Evolutionary conservation across 2,113 vertebrate species (phyloP), one percentile per base, ranked within the genome.

Genomic region (Nanorana parkeri): DNA sequence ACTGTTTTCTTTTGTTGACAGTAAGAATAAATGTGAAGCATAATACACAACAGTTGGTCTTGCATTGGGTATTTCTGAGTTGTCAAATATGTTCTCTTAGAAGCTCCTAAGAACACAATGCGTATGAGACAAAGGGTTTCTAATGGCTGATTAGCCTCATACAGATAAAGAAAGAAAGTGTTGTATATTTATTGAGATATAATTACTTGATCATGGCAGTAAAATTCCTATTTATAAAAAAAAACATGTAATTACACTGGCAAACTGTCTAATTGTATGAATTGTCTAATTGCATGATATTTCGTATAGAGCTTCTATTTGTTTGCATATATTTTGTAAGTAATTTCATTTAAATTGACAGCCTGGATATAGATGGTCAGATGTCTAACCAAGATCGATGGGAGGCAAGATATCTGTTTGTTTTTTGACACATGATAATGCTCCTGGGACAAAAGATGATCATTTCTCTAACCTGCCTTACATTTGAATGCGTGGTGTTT

Each of bases 211-310:
- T 58, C 11, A 28, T 32, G n/a, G 24, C 52, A 41, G 29, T 58
- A 58, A 78, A 26, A 68, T 78, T 6, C 10, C 65, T 41, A 51
- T 58, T 78, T 78, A 16, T 68, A 68, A 52, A 68, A 68, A 52
- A 68, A 68, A 78, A 78, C 77, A 78, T 29, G 64, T 41, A 78
- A 78, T 78, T 78, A 78, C 47, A 78, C 32, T 58, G 75, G 58
- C 61, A 65, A 77, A 66, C 61, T 77, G 61, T 78, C 41, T 78
- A 52, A 78, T 55, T 78, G 63, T 65, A 78, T 78, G 68, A n/a
- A n/a, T 36, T 29, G 23, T 56, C 56, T 36, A 55, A 56, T 68
- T 36, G 29, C 29, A 36, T 36, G 32, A 4, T 3, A 3, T 36
- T 36, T 36, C 32, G 5, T 36, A 36, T 36, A 7, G 32, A 7